Base-by-base conservation (phyloP, 2,113 vertebrate genomes). In the Rutilus rutilus region DNA sequence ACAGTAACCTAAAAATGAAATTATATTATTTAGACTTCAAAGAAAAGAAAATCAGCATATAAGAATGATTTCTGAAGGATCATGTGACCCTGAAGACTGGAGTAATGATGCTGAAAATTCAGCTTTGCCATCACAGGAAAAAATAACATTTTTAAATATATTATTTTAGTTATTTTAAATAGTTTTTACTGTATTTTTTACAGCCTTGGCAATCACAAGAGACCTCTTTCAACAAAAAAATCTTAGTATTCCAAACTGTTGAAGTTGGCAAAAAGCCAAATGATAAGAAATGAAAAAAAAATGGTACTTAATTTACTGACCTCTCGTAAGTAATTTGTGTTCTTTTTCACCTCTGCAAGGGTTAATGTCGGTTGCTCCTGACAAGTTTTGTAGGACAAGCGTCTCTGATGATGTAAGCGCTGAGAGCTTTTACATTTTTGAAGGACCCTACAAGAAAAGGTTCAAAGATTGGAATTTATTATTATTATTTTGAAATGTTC, bases 321-420 rank as follows among this genome's bases (percentile, higher is more conserved):
- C 75, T 78, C 50, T 78, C 50, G 57, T 33, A 36, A 23, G 50
- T 12, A 5, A 57, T 78, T 78, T 57, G 75, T 78, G 50, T 78
- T 21, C 75, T 78, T 78, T 78, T 36, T 78, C 75, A 78, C 75
- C 19, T 78, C 75, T 78, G 75, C 75, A 57, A 78, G 75, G 12
- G 75, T 57, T 78, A 57, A 78, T 11, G 27, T 23, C 6, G 9
- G 50, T 36, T 57, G 75, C 8, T 78, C 50, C 27, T 33, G 4
- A 57, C 19, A 30, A 23, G 3, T 21, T 33, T 27, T 33, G 19
- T 23, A 78, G 27, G 27, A 25, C 50, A 77, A 33, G 50, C 50
- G 2, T 52, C 47, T 54, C 19, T 3, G 47, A 33, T 2, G 15
- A 77, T 54, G 17, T 54, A 54, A 54, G 5, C 50, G 50, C 15